Conservation (phyloP, 1,140 invertebrate genomes). For the Nasonia giraulti region DNA sequence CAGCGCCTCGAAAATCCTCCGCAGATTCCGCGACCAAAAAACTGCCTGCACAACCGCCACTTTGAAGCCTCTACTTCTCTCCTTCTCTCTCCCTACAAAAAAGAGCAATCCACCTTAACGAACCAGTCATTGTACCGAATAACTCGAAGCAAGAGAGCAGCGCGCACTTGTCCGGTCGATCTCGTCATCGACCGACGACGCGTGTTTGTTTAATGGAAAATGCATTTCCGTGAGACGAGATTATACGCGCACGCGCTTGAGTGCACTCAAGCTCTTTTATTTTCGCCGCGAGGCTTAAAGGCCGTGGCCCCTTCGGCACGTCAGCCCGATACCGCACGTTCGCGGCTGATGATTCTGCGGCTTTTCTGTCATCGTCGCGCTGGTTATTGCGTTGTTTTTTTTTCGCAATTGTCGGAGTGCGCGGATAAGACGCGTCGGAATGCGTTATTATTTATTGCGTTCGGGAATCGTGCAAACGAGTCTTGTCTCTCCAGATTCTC, state of each 20-base stretch:
- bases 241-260: constrained; percentile 29
- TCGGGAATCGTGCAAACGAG: background rate
- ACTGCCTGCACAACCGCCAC: background rate
- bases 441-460: background rate
- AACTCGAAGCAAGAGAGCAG: background rate
- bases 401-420: background rate
- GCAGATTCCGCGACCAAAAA: background rate
- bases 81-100: background rate
- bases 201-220: constrained; percentile 49
- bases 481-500: background rate
- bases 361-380: background rate
- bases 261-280: constrained; percentile 41
- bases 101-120: background rate
- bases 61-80: background rate
- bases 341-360: background rate
- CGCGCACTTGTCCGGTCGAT: background rate
- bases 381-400: background rate
- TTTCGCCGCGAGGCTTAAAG: constrained; percentile 25
- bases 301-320: constrained; percentile 42
- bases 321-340: constrained; percentile 41
- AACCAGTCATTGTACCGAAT: background rate
- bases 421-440: background rate
- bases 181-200: background rate
- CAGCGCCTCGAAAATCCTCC: background rate
- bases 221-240: constrained; percentile 32